These are phyloP conservation scores for Equus przewalskii DNA, from an alignment of 2,113 vertebrate genomes.

Conservation along the genomic window DNA sequence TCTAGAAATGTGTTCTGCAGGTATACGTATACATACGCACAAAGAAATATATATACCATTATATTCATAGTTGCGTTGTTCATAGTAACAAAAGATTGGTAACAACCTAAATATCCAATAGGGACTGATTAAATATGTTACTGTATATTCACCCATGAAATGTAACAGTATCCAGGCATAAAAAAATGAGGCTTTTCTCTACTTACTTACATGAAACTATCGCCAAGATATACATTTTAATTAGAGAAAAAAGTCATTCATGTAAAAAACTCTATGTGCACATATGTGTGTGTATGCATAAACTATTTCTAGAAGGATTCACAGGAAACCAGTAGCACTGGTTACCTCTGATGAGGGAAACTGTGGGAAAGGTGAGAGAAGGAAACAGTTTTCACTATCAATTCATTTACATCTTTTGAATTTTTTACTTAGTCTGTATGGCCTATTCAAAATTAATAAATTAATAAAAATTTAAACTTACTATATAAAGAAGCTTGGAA, in stretches of 20 bases:
- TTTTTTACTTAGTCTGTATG: neutral
- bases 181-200: constrained; percentile 40
- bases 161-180: neutral
- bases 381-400: neutral
- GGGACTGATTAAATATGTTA: neutral
- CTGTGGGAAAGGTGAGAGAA: neutral
- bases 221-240: neutral
- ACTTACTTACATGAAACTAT: constrained; percentile 5
- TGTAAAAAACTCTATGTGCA: neutral
- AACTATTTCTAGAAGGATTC: neutral
- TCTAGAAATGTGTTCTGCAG: neutral
- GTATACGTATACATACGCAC: neutral
- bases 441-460: neutral
- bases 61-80: neutral
- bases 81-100: neutral
- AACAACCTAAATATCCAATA: neutral
- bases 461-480: constrained; percentile 8
- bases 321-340: neutral
- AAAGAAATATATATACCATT: neutral
- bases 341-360: neutral
- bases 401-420: neutral
- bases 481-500: neutral
- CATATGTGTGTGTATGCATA: neutral
- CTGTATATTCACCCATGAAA: neutral
- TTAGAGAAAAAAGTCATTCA: neutral